Evolutionary conservation across 1,140 invertebrate species (phyloP).

Genomic region (Drosophila pandora): DNA sequence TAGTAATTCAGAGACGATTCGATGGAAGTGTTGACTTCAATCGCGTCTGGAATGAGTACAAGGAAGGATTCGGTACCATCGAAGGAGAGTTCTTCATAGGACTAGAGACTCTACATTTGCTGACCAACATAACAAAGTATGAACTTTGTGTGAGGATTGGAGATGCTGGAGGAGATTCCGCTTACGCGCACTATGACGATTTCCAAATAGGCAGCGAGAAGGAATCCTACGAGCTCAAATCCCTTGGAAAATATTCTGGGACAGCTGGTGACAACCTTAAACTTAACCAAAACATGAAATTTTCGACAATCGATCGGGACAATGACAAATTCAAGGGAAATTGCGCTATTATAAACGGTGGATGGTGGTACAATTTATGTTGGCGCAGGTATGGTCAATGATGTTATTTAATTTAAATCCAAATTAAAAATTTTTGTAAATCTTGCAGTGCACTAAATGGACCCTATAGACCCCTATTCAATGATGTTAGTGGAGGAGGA

Average conservation of each 20-base stretch:
- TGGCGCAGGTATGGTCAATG: not conserved
- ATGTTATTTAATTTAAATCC: too few relatives aligned
- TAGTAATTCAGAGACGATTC: not conserved
- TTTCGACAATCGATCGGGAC: constrained; percentile 2
- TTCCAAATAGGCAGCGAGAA: constrained; percentile 6
- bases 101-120: constrained; percentile 1
- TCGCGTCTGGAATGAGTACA: constrained; percentile 4
- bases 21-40: constrained; percentile 1
- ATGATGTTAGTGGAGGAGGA: too few relatives aligned
- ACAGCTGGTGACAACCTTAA: not conserved
- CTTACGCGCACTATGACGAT: not conserved
- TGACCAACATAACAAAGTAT: not conserved
- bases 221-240: not conserved
- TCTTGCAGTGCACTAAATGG: too few relatives aligned
- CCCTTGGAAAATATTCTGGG: not conserved
- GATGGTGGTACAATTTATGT: constrained; percentile 3
- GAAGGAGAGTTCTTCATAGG: constrained; percentile 4
- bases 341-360: not conserved
- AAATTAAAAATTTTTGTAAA: too few relatives aligned
- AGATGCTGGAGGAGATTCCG: not conserved
- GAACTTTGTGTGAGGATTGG: not conserved
- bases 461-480: too few relatives aligned
- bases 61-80: not conserved
- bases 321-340: not conserved
- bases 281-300: not conserved